Percentiles rank a stretch among this genome's conserved stretches.
phyloP scores from a whole-genome alignment of 2,113 vertebrate species.

The Struthio camelus region DNA sequence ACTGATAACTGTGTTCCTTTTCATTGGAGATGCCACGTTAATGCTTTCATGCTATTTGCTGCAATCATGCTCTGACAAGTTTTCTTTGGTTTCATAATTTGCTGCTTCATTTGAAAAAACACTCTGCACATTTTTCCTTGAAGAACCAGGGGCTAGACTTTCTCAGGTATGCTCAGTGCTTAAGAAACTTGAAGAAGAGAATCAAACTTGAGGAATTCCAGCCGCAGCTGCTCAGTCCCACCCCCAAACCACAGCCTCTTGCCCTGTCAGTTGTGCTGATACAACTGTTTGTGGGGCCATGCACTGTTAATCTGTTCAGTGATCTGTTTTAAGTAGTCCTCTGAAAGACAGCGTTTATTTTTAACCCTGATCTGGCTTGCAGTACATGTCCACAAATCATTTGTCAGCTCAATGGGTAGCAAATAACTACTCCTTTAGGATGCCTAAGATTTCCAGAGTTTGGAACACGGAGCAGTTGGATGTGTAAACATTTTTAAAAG shows the following conservation, averaged over 20 bases:
- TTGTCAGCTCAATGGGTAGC: neutral
- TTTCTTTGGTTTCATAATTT: slow-evolving; percentile 6
- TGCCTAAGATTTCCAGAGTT: neutral
- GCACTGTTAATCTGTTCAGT: slow-evolving; percentile 12
- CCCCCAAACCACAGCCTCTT: neutral
- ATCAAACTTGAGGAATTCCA: neutral
- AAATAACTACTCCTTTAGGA: neutral
- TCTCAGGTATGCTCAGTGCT: neutral
- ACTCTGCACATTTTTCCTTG: neutral
- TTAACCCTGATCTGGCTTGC: slow-evolving; percentile 36
- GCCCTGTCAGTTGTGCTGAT: slow-evolving; percentile 24
- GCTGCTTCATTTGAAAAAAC: neutral
- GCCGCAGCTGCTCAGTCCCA: neutral
- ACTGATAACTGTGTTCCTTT: slow-evolving; percentile 1
- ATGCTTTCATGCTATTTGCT: slow-evolving; percentile 3
- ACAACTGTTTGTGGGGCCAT: neutral
- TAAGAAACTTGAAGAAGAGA: neutral
- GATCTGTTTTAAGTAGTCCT: slow-evolving; percentile 10
- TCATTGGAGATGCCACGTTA: neutral
- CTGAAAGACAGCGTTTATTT: slow-evolving; percentile 30
- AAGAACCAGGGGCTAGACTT: neutral
- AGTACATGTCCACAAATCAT: neutral
- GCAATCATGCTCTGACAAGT: neutral
- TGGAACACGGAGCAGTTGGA: neutral
- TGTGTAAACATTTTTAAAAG: neutral